Evolutionary conservation across 2,797 vertebrate species (phyloP).

Genomic region (Rousettus madagascariensis): DNA sequence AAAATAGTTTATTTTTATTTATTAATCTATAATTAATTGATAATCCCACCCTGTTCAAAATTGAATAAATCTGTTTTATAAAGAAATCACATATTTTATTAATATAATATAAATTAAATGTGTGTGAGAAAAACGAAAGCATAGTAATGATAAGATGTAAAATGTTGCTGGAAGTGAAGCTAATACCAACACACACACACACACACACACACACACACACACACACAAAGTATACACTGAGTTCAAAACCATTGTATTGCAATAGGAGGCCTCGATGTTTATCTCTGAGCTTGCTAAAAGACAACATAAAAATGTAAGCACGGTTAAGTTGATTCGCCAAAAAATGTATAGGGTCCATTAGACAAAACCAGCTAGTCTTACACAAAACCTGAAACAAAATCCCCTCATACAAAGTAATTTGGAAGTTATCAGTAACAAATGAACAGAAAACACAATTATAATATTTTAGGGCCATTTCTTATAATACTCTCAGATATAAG

Average conservation of each 20-base stretch:
- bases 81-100: background rate
- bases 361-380: background rate
- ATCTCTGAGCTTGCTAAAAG: background rate
- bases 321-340: background rate
- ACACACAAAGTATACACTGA: background rate
- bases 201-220: background rate
- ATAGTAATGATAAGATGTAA: background rate
- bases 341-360: background rate
- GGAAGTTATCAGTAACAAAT: background rate
- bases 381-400: slow-evolving; percentile 26
- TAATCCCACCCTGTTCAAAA: background rate
- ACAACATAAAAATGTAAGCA: background rate
- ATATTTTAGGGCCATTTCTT: background rate
- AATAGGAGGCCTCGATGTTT: background rate
- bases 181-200: background rate
- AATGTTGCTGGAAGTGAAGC: background rate
- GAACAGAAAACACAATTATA: background rate
- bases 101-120: background rate
- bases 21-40: background rate
- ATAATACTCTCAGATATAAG: background rate
- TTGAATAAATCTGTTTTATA: slow-evolving; percentile 3
- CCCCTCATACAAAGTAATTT: background rate
- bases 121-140: slow-evolving; percentile 1
- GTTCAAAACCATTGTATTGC: background rate
- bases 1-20: background rate